These are phyloP conservation scores for Oncorhynchus keta DNA, from an alignment of 2,113 vertebrate species.

Conservation along the genomic window DNA sequence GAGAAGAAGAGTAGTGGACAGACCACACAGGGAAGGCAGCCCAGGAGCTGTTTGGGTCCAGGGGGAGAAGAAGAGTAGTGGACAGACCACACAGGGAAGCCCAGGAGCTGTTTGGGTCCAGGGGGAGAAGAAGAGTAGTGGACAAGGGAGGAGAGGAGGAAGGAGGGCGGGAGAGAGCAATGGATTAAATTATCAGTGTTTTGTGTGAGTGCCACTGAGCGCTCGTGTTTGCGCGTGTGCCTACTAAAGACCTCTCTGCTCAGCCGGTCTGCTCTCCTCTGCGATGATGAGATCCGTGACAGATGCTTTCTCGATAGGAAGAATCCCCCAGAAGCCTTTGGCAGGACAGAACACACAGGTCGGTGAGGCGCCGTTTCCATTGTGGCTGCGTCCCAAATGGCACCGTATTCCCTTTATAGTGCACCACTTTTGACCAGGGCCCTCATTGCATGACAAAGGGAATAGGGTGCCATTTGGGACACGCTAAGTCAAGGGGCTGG, in stretches of 20 bases:
- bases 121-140: background rate
- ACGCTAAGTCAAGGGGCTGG: slow-evolving; percentile 12
- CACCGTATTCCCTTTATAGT: too few relatives aligned
- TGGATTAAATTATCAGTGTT: slow-evolving; percentile 61
- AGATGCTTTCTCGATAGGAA: slow-evolving; percentile 70
- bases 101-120: slow-evolving; percentile 39
- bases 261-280: slow-evolving; percentile 34
- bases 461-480: background rate
- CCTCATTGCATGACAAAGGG: too few relatives aligned
- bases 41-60: slow-evolving; percentile 39
- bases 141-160: slow-evolving; percentile 13
- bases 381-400: background rate
- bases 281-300: slow-evolving; percentile 62
- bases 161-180: background rate
- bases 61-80: slow-evolving; percentile 14
- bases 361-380: slow-evolving; percentile 39
- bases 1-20: background rate
- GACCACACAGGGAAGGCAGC: slow-evolving; percentile 73
- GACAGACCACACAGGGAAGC: slow-evolving; percentile 68
- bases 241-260: too few relatives aligned
- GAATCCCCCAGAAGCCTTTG: slow-evolving; percentile 42
- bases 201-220: slow-evolving; percentile 38
- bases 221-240: background rate
- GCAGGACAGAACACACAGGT: slow-evolving; percentile 52
- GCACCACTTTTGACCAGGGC: background rate